phyloP scores from a whole-genome alignment of 1,140 invertebrate species.

The Cotesia glomerata region DNA sequence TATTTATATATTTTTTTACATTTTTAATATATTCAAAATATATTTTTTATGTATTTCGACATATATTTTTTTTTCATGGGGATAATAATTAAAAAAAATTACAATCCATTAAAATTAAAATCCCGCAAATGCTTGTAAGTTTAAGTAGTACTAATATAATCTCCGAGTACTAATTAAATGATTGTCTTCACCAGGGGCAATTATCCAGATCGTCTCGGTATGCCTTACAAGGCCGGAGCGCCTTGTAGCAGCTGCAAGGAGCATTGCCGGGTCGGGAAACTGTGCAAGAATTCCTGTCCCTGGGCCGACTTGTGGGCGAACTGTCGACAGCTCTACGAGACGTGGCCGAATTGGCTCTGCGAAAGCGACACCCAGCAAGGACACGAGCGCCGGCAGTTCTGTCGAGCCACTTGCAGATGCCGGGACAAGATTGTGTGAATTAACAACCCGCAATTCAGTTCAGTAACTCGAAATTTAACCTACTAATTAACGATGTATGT shows the following conservation, averaged over 20 bases:
- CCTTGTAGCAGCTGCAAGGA: conserved; percentile 71
- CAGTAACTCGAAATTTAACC: neutral
- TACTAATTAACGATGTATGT: neutral
- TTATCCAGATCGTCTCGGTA: conserved; percentile 66
- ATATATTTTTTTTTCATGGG: too few species aligned
- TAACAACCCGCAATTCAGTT: too few species aligned
- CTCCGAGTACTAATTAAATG: too few species aligned
- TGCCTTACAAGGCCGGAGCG: conserved; percentile 72
- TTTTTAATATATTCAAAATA: too few species aligned
- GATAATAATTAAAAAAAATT: too few species aligned
- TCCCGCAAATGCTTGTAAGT: too few species aligned
- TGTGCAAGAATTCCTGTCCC: conserved; percentile 78
- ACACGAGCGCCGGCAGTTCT: conserved; percentile 65
- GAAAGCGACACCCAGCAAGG: conserved; percentile 65
- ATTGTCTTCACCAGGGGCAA: conserved; percentile 70
- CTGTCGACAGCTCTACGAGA: conserved; percentile 69
- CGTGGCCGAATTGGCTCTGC: conserved; percentile 71
- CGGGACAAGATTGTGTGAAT: conserved; percentile 60
- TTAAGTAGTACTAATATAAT: too few species aligned
- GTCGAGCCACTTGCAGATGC: conserved; percentile 77
- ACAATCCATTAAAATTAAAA: too few species aligned
- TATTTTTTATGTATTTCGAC: too few species aligned
- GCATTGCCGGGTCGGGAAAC: conserved; percentile 68
- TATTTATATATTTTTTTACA: too few species aligned
- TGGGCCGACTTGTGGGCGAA: conserved; percentile 76